Evolutionary conservation across 2,888 invertebrate genomes (phyloP), one percentile per base, ranked within the genome.

Genomic region (Caenorhabditis imperialis): DNA sequence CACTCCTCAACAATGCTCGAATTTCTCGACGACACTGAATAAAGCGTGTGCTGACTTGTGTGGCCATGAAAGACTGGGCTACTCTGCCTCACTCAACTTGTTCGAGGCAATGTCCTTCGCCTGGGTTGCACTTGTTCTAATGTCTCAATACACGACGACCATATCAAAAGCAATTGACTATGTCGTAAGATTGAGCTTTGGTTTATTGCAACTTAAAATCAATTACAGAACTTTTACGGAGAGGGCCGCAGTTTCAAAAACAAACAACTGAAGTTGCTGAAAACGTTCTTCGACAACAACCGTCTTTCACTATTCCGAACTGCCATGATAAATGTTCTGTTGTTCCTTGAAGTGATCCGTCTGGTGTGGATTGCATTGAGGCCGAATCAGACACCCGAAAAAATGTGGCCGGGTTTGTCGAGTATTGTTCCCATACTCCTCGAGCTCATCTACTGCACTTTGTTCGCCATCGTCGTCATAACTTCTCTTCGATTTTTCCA

Each of bases 361-460:
- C 25, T 60, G 14, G 0, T 16, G 0, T 16, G 35, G 40, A 55
- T 37, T 27, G n/a, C n/a, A 12, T 14, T 12, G n/a, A 14, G n/a
- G 22, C 10, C 22, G 4, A 14, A 35, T 12, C 2, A 8, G 20
- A 45, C 44, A n/a, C 37, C 37, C 14, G 40, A 25, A 6, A 40
- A 40, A n/a, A 30, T 47, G 20, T 40, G 33, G 30, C 14, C 27
- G 18, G 12, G 16, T 10, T 22, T 3, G n/a, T 61, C 48, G 20
- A 23, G 25, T 1, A 6, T 53, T 12, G 22, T 60, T 14, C 60
- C 60, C 3, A 51, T 69, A 12, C 4, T 23, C 3, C 53, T 60
- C 1, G 69, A 69, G 22, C 7, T 69, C 5, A 42, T 69, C 16
- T 69, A 69, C 33, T 69, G 69, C n/a, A n/a, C n/a, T 6, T 18